Evolutionary conservation across 2,797 vertebrate species (phyloP), one percentile per base, ranked within the genome.

Genomic region (Pipistrellus kuhlii): DNA sequence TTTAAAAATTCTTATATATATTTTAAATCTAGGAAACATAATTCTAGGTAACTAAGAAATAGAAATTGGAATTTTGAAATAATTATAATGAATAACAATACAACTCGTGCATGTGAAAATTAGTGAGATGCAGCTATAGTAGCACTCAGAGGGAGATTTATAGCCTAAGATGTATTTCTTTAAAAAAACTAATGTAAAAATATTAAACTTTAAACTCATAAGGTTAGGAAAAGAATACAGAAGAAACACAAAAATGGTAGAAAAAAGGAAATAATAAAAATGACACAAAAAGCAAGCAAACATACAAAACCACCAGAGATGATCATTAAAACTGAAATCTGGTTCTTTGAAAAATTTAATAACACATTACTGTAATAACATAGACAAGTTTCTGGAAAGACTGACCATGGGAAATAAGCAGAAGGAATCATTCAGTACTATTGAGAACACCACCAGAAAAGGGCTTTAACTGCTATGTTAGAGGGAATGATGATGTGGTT

Each of bases 21-120:
- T 77, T 88, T 88, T 18, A n/a, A 96, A 78, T 32, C 15, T 72
- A 91, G 41, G 38, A 90, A 85, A 82, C 21, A 66, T 41, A 81
- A 85, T 81, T 59, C 62, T 84, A 78, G 73, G 25, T 73, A 88
- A 53, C 30, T 53, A 73, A 90, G 8, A 68, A 81, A 88, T 68
- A 62, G 55, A 93, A 90, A 59, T 80, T 71, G 15, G n/a, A 72
- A 85, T 72, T 82, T 88, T 76, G 23, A 88, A 73, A 78, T 69
- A 66, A 68, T 62, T 91, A 17, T 57, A 44, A 87, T 69, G 94
- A 46, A 44, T 83, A 38, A 20, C 11, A 90, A 23, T 82, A 86
- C 35, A 85, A 75, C 20, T 35, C 32, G 20, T 55, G 20, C 25
- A 18, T 27, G 8, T 59, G 27, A 88, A 90, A 87, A 84, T 87